Percentiles rank a stretch among this genome's conserved stretches.
These are phyloP conservation scores for Capitulum mitella DNA, from an alignment of 2,888 invertebrate genomes.

Conservation along the genomic window DNA sequence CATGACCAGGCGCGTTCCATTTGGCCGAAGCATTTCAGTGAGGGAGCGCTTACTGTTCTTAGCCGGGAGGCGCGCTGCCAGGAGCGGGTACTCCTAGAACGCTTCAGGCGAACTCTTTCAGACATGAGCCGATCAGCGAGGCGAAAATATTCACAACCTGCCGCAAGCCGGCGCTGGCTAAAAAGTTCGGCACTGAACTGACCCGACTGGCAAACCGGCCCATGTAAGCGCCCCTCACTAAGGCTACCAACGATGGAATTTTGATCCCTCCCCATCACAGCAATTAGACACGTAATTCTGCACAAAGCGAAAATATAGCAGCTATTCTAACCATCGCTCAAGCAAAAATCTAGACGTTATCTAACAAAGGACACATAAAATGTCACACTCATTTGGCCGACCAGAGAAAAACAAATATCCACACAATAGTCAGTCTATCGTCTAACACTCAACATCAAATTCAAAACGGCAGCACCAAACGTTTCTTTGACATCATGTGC, in stretches of 20 bases:
- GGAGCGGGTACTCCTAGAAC: not conserved
- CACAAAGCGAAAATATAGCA: slow-evolving; percentile 17
- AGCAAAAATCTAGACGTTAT: slow-evolving; percentile 9
- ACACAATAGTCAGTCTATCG: not conserved
- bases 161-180: too few relatives aligned
- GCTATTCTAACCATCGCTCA: slow-evolving; percentile 22
- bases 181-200: too few relatives aligned
- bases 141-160: too few relatives aligned
- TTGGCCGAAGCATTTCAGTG: slow-evolving; percentile 4
- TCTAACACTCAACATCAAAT: not conserved
- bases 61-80: not conserved
- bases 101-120: not conserved
- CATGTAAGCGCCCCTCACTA: slow-evolving; percentile 6
- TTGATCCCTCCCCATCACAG: slow-evolving; percentile 1
- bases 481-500: too few relatives aligned
- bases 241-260: not conserved
- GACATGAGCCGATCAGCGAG: too few relatives aligned
- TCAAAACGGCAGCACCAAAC: too few relatives aligned
- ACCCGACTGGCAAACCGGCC: too few relatives aligned
- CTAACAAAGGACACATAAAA: not conserved
- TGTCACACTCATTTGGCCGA: not conserved
- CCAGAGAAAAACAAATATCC: not conserved
- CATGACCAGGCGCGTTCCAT: not conserved
- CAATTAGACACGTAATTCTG: not conserved
- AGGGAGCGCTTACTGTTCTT: slow-evolving; percentile 1